A percentile compares a stretch with the other conserved stretches of the same genome.
phyloP scores from a whole-genome alignment of 2,888 invertebrate species.

The Callosobruchus maculatus region DNA sequence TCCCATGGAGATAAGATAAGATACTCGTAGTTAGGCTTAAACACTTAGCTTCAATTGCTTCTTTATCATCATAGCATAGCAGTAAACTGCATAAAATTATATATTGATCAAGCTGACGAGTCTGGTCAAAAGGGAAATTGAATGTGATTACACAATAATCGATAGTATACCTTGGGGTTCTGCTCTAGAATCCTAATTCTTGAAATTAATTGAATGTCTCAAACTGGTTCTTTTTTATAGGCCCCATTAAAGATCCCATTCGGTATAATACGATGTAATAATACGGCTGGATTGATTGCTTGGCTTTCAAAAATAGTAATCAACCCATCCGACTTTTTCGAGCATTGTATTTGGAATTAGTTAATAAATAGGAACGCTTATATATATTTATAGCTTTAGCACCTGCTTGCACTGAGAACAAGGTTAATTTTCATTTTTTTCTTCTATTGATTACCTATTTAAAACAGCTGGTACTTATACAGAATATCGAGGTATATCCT shows the following conservation, averaged over 20 bases:
- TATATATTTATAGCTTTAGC: slow-evolving; percentile 28
- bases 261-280: slow-evolving; percentile 40
- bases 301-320: slow-evolving; percentile 39
- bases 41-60: too few species aligned
- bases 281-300: slow-evolving; percentile 41
- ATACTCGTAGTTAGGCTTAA: too few species aligned
- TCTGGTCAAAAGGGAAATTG: too few species aligned
- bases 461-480: too few species aligned
- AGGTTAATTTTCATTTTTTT: too few species aligned
- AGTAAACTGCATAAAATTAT: too few species aligned
- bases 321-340: slow-evolving; percentile 33
- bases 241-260: slow-evolving; percentile 33
- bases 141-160: not conserved
- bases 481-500: too few species aligned
- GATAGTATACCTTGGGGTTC: not conserved
- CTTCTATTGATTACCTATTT: too few species aligned
- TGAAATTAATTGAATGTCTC: slow-evolving; percentile 38
- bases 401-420: slow-evolving; percentile 29
- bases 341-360: slow-evolving; percentile 40
- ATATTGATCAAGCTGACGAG: too few species aligned
- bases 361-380: slow-evolving; percentile 35
- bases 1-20: too few species aligned
- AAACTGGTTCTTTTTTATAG: slow-evolving; percentile 31
- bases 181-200: slow-evolving; percentile 33
- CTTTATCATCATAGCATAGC: too few species aligned